Base-by-base conservation (phyloP, 1,140 invertebrate species). In the Drosophila oshimai region DNA sequence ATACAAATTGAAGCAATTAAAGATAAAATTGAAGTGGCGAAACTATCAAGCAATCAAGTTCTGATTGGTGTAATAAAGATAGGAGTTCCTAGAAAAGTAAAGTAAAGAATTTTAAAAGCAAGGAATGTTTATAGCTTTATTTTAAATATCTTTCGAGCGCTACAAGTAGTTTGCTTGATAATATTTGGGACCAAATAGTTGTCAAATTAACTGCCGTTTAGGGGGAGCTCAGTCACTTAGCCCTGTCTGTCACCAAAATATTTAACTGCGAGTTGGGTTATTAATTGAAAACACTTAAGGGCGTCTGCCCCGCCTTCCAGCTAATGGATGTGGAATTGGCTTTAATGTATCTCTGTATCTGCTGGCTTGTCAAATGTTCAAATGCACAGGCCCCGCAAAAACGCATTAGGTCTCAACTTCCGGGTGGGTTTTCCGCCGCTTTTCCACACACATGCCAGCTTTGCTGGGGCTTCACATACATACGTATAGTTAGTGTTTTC, bases 291-390 rank as follows among this genome's bases (percentile, higher is more conserved):
- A 60, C 69, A 78, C 69, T 84, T 78, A 70, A 54, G 69, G 68
- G 29, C 60, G 41, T 20, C 53, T 17, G 46, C 46, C 31, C 34
- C 41, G 37, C 20, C 51, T 54, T 26, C 24, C 49, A 17, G 74
- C 79, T 83, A 83, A 83, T 84, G 74, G 74, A 84, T 70, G 44
- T 70, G 53, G 44, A 84, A 83, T 84, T 84, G 54, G 44, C 55
- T 61, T 71, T 58, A 61, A 60, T 84, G 74, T 78, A 77, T 70
- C 62, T 73, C 55, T 51, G 41, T 79, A 70, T 84, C 54, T 74
- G 73, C 49, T 42, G 36, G 51, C 24, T 39, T 57, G 67, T 62
- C 46, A 47, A 65, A 74, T 50, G 26, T 17, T 17, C 31, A n/a
- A n/a, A n/a, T 53, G 61, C 58, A 55, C 50, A 39, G 64, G 44